Conservation (phyloP, 2,888 invertebrate species). For the Phengaris alcon region DNA sequence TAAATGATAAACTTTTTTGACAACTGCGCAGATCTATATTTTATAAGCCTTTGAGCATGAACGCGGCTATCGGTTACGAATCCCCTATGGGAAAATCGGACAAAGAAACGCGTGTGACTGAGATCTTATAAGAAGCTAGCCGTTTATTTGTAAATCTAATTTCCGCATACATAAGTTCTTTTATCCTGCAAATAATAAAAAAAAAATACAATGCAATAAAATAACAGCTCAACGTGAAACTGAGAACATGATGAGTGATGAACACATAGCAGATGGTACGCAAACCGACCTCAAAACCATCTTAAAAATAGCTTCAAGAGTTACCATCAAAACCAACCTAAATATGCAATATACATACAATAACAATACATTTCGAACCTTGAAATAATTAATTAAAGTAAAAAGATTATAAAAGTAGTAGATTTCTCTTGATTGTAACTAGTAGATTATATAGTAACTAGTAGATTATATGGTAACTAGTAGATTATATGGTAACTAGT, state of each 20-base stretch:
- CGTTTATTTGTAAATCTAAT: not conserved
- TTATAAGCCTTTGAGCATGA: not conserved
- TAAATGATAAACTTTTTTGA: not conserved
- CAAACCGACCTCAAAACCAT: constrained; percentile 8
- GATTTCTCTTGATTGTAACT: too few relatives aligned
- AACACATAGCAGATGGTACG: constrained; percentile 1
- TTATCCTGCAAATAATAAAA: not conserved
- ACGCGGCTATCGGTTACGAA: not conserved
- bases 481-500: too few relatives aligned
- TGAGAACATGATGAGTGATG: constrained; percentile 2
- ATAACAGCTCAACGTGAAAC: constrained; percentile 1
- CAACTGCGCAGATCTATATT: constrained; percentile 2
- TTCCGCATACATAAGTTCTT: not conserved
- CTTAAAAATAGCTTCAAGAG: constrained; percentile 7
- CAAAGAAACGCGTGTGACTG: not conserved
- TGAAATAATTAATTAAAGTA: too few relatives aligned
- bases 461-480: too few relatives aligned
- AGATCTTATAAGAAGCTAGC: too few relatives aligned
- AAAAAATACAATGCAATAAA: not conserved
- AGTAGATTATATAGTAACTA: too few relatives aligned
- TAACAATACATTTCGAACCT: not conserved
- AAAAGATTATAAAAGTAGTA: too few relatives aligned
- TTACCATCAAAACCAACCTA: constrained; percentile 8
- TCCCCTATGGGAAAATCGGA: not conserved
- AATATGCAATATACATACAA: not conserved